phyloP scores from a whole-genome alignment of 2,113 vertebrate species.

The Sturnus vulgaris region DNA sequence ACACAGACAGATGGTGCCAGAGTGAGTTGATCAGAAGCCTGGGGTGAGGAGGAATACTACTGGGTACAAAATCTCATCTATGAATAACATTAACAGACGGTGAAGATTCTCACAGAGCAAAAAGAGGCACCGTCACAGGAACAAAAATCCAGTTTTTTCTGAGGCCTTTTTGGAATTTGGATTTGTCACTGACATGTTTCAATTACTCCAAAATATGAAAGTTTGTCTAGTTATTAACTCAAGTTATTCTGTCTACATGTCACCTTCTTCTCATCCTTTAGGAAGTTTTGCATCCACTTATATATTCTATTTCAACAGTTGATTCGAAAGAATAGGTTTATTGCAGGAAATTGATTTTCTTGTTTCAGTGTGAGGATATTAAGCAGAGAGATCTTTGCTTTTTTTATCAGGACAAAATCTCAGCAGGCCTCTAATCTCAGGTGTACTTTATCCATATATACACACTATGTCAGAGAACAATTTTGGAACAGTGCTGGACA shows the following conservation, averaged over 20 bases:
- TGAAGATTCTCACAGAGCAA: neutral
- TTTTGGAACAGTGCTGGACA: neutral
- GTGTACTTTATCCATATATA: neutral
- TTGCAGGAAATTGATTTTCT: neutral
- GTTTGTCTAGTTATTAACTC: neutral
- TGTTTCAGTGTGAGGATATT: neutral
- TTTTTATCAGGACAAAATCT: neutral
- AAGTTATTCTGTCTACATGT: neutral
- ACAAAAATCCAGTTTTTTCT: neutral
- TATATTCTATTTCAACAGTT: neutral
- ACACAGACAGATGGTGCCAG: conserved; percentile 56
- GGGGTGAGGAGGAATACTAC: conserved; percentile 40
- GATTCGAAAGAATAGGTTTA: neutral
- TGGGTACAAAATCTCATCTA: conserved; percentile 51
- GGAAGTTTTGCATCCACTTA: neutral
- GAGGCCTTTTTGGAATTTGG: neutral
- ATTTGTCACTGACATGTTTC: neutral
- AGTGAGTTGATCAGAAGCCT: conserved; percentile 38
- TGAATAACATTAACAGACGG: conserved; percentile 48
- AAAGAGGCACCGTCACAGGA: neutral
- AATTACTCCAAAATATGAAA: neutral
- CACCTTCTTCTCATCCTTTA: neutral
- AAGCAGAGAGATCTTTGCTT: neutral
- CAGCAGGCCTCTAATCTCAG: neutral
- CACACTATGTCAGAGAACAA: neutral